Evolutionary conservation across 1,140 invertebrate genomes (phyloP).

Genomic region (Brachystomella parvula): DNA sequence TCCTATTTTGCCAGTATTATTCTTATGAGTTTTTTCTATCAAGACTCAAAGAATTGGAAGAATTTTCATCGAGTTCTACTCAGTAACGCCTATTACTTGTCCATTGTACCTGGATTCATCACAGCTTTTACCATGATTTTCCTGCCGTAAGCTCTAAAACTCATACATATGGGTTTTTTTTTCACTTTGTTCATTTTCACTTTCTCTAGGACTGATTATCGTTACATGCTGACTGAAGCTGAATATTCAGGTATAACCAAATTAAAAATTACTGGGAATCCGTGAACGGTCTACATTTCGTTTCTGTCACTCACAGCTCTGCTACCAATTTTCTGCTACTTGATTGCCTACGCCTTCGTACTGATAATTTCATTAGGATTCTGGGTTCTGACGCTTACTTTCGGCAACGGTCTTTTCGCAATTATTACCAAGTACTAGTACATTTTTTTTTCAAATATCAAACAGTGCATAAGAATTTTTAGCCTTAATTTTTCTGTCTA

Average conservation of each 20-base stretch:
- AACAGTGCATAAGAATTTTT: background rate
- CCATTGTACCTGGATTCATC: slow-evolving; percentile 26
- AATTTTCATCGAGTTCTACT: slow-evolving; percentile 33
- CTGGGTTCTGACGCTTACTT: slow-evolving; percentile 19
- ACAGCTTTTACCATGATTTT: slow-evolving; percentile 13
- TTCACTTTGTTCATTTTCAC: slow-evolving; percentile 3
- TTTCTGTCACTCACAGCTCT: slow-evolving; percentile 17
- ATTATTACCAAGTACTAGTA: slow-evolving; percentile 23
- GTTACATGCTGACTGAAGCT: background rate
- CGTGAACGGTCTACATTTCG: background rate
- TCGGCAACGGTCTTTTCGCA: slow-evolving; percentile 26
- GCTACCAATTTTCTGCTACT: slow-evolving; percentile 26
- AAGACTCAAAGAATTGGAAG: slow-evolving; percentile 18
- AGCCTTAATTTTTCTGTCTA: background rate
- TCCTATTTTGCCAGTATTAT: slow-evolving; percentile 29
- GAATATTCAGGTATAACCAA: slow-evolving; percentile 9
- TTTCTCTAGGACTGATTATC: slow-evolving; percentile 5
- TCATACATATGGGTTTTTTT: background rate
- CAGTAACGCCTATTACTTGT: slow-evolving; percentile 23
- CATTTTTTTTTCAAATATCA: background rate
- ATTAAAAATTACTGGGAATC: background rate
- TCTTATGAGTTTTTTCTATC: slow-evolving; percentile 26
- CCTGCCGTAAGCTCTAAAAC: slow-evolving; percentile 24
- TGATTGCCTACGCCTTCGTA: slow-evolving; percentile 22
- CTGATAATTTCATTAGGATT: slow-evolving; percentile 14